A percentile compares a stretch with the other conserved stretches of the same genome.
These are phyloP conservation scores for Etheostoma spectabile DNA, from an alignment of 2,113 vertebrate species.

Conservation along the genomic window DNA sequence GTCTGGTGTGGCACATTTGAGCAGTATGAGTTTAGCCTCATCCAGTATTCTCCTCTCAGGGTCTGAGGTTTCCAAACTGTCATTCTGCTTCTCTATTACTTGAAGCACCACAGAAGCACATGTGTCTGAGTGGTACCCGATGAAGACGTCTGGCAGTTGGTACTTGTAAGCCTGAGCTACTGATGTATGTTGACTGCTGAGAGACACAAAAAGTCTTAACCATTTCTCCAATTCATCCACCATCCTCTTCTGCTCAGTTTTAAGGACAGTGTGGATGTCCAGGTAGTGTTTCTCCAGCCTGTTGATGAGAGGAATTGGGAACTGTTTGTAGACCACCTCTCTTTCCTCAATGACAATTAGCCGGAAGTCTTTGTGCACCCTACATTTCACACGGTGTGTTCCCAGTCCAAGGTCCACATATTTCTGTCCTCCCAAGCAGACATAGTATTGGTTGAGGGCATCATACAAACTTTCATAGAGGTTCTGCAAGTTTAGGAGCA, in stretches of 20 bases:
- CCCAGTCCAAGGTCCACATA: constrained; percentile 97
- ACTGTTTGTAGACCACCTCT: constrained; percentile 91
- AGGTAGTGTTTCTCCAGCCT: constrained; percentile 97
- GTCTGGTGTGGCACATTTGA: constrained; percentile 93
- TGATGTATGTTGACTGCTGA: constrained; percentile 45
- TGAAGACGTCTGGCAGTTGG: constrained; percentile 87
- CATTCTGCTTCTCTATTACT: constrained; percentile 77
- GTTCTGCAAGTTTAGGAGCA: constrained; percentile 95
- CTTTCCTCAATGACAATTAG: constrained; percentile 95
- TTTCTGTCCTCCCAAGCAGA: constrained; percentile 93
- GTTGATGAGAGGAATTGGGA: constrained; percentile 96
- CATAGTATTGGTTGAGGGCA: constrained; percentile 97
- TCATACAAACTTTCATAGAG: constrained; percentile 98
- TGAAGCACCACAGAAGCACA: constrained; percentile 93
- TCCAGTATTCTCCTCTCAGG: constrained; percentile 62
- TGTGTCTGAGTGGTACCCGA: constrained; percentile 92
- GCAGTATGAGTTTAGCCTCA: constrained; percentile 84
- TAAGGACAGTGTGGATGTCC: constrained; percentile 90
- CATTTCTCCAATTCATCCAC: constrained; percentile 86
- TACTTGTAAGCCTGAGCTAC: constrained; percentile 77
- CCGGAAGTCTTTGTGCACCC: constrained; percentile 91
- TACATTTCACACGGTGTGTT: constrained; percentile 96
- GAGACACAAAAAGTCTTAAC: constrained; percentile 82
- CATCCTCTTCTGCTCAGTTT: constrained; percentile 79
- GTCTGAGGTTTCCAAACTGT: constrained; percentile 10